A percentile compares a stretch with the other conserved stretches of the same genome.
Evolutionary conservation across 2,888 invertebrate species (phyloP).

Genomic region (Eubasilissa splendida): DNA sequence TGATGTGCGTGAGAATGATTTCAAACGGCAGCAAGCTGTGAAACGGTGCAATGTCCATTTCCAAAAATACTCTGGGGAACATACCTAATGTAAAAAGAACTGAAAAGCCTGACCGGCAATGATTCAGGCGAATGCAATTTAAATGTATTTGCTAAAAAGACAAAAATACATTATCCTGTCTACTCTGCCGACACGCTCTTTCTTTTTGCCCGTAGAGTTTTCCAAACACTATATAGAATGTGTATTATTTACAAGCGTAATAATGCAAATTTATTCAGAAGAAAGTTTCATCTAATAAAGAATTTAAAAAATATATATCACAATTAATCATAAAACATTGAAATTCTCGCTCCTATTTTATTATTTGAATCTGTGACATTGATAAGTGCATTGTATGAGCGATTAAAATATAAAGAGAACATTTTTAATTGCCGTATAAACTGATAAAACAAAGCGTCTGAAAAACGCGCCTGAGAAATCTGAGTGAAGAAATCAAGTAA

Average conservation of each 20-base stretch:
- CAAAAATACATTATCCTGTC: conserved; percentile 23
- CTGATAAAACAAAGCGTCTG: too few relatives aligned
- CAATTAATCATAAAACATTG: not conserved
- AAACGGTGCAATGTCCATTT: not conserved
- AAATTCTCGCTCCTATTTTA: too few relatives aligned
- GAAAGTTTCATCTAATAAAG: not conserved
- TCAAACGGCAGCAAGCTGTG: too few relatives aligned
- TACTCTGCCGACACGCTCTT: not conserved
- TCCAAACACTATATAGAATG: too few relatives aligned
- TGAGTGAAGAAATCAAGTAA: too few relatives aligned
- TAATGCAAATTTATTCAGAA: not conserved
- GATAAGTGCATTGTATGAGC: too few relatives aligned
- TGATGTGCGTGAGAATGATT: too few relatives aligned
- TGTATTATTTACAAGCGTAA: not conserved
- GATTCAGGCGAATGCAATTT: conserved; percentile 22
- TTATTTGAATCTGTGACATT: too few relatives aligned
- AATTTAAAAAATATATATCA: not conserved
- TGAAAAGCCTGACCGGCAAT: not conserved
- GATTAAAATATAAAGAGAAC: too few relatives aligned
- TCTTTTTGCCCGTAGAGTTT: not conserved
- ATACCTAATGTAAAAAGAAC: conserved; percentile 10
- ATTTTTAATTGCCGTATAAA: too few relatives aligned
- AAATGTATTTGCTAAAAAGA: not conserved
- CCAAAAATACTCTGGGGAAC: not conserved
- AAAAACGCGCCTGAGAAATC: too few relatives aligned